Base-by-base conservation (phyloP, 2,113 vertebrate species). In the Thomomys bottae region DNA sequence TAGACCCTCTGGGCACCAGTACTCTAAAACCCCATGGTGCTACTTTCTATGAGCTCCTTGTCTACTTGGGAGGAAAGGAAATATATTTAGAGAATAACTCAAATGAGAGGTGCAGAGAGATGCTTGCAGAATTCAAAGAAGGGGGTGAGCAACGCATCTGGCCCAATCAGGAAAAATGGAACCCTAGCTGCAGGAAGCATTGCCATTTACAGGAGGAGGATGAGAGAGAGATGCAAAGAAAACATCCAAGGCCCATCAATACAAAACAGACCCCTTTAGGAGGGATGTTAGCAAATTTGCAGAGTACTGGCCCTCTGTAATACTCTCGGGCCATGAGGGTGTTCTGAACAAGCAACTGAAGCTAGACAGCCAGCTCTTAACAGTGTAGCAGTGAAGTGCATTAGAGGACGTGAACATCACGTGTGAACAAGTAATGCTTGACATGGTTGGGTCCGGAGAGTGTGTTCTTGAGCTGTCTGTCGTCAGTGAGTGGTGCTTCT, bases 161-260 rank as follows among this genome's bases (percentile, higher is more conserved):
- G 64, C 18, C 11, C 45, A 4, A 34, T 49, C 28, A 26, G 64
- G 42, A 36, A 64, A 72, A 63, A 11, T 61, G 32, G 61, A 54
- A 10, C 36, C 12, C 1, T 8, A 23, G 8, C 76, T 0, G 0
- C 20, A n/a, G 8, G 6, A 28, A 30, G 2, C 40, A 5, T 2
- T 12, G 6, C 34, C 28, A 5, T 8, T 63, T 8, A 4, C 63
- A 8, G 59, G 49, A 26, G 7, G 30, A 49, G 20, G 9, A 34
- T 1, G 26, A 76, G 26, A 45, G 34, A 42, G 28, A 72, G 23
- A 36, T 20, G 49, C n/a, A 68, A 54, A 24, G 40, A 36, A 49
- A 72, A 80, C 23, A 11, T n/a, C 24, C n/a, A 36, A 76, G 34
- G 42, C 7, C 10, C n/a, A 5, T 15, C n/a, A 54, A 11, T 2